Conservation (phyloP, 1,140 invertebrate genomes). For the Cepaea nemoralis region DNA sequence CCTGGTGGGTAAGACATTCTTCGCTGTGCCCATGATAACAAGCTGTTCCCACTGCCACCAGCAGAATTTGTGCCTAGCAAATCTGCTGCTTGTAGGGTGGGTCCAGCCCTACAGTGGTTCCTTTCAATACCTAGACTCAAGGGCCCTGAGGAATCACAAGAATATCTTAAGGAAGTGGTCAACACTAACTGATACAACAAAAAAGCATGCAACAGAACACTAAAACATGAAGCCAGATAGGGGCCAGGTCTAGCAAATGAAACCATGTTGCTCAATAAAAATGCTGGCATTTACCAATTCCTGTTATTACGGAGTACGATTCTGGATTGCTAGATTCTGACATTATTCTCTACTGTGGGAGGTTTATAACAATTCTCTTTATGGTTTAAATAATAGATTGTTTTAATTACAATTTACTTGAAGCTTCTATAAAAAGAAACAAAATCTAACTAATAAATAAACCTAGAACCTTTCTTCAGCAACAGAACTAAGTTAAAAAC, state of each 20-base stretch:
- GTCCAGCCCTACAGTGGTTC: slow-evolving; percentile 10
- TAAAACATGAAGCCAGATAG: not conserved
- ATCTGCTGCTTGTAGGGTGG: not conserved
- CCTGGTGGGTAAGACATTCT: slow-evolving; percentile 14
- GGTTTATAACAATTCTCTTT: too few species aligned
- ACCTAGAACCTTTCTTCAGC: too few species aligned
- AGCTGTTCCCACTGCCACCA: not conserved
- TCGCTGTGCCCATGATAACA: slow-evolving; percentile 21
- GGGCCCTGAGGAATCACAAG: slow-evolving; percentile 24
- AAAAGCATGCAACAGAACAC: slow-evolving; percentile 32
- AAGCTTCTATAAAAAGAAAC: too few species aligned
- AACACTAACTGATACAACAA: not conserved
- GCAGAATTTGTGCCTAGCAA: slow-evolving; percentile 10
- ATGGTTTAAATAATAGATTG: too few species aligned
- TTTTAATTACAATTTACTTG: too few species aligned
- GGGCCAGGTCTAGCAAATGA: slow-evolving; percentile 21
- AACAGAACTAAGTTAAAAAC: too few species aligned
- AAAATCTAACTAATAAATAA: too few species aligned
- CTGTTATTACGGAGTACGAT: too few species aligned
- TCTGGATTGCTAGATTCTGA: too few species aligned
- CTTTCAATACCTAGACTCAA: slow-evolving; percentile 21
- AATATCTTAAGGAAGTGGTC: slow-evolving; percentile 18
- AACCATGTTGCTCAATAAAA: not conserved
- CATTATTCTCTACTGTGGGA: too few species aligned
- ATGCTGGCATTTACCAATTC: too few species aligned